These are phyloP conservation scores for Pelochelys cantorii DNA, from an alignment of 2,797 vertebrate species.

Conservation along the genomic window DNA sequence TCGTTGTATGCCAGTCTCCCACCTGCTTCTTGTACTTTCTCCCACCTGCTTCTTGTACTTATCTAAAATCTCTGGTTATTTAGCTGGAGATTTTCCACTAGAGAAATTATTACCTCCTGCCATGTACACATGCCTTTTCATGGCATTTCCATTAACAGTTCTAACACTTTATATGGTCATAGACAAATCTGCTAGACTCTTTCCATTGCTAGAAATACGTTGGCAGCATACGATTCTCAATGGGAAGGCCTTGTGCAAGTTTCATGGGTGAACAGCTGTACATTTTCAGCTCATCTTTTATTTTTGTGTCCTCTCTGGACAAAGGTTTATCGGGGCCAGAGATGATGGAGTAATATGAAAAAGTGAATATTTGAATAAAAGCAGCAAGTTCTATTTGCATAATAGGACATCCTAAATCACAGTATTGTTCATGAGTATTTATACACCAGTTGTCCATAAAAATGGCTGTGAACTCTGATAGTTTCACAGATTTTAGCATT, in stretches of 20 bases:
- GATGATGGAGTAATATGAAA: not conserved
- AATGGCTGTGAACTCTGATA: constrained; percentile 7
- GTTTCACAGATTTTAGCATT: not conserved
- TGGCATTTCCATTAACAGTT: not conserved
- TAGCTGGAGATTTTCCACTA: not conserved
- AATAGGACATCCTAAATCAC: not conserved
- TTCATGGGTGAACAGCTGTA: not conserved
- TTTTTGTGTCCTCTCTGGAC: not conserved
- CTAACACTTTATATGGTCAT: not conserved
- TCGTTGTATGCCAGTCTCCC: not conserved
- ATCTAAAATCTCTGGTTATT: not conserved
- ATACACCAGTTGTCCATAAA: not conserved
- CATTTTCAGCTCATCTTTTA: not conserved
- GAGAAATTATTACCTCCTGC: not conserved
- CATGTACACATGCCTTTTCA: not conserved
- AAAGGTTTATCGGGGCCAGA: not conserved
- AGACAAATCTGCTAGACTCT: not conserved
- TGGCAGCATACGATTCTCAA: not conserved
- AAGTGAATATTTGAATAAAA: not conserved
- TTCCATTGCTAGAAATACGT: not conserved
- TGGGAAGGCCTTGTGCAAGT: not conserved
- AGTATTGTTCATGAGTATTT: not conserved
- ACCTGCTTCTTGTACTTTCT: not conserved
- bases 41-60: not conserved
- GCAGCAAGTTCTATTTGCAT: not conserved